Base-by-base conservation (phyloP, 2,797 vertebrate species). In the Tauraco hartlaubi region DNA sequence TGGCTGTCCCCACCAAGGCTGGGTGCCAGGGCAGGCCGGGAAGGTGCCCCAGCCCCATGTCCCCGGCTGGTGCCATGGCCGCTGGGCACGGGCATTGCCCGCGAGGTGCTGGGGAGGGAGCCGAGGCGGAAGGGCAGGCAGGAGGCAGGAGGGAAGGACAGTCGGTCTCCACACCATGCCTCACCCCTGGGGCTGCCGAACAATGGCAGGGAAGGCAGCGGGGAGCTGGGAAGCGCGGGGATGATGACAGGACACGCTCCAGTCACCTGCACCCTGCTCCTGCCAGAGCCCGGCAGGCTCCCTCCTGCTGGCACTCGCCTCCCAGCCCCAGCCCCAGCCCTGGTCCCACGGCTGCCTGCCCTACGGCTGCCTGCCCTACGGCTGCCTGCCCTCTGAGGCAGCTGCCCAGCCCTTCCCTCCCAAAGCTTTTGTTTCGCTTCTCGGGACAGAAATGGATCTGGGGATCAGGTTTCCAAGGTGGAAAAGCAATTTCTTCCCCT, bases 311-410 rank as follows among this genome's bases (percentile, higher is more conserved):
- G 49, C 81, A 37, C 25, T 77, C 16, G 8, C 39, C 61, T 64
- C 66, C 7, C 0, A 0, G 35, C 51, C 3, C 1, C 2, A 1
- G 26, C 44, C 31, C 81, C 5, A 3, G 51, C 63, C 54, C 51
- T 54, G 54, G 61, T 8, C 31, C 41, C 78, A 59, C 5, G 1
- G 20, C 19, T 78, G 39, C 41, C 59, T 46, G 67, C 21, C 55
- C 33, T 26, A 52, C 11, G 4, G 17, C 23, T 58, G 35, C n/a
- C 44, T n/a, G 48, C 21, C 28, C 73, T 35, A 18, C 10, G 1
- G 21, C 29, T 80, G 39, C 61, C 52, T 58, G 71, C 17, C 33
- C 26, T 54, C 43, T 4, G 5, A 46, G 28, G 35, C 51, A 51
- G 25, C 17, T 0, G 0, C 56, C 21, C 1, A 28, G 37, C 23